A percentile compares a stretch with the other conserved stretches of the same genome.
Evolutionary conservation across 2,888 invertebrate genomes (phyloP).

Genomic region (Phengaris arion): DNA sequence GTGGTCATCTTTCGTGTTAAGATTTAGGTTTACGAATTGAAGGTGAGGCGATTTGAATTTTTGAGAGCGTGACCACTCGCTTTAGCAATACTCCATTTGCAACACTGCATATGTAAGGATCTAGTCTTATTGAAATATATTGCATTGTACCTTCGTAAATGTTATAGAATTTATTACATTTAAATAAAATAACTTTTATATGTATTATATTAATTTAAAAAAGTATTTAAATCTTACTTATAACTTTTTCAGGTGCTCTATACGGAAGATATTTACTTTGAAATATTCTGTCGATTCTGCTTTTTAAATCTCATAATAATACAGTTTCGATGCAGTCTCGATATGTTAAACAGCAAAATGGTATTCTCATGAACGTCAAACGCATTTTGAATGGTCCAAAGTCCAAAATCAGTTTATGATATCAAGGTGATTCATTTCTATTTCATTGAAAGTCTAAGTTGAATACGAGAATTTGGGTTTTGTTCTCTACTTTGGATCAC

Average conservation of each 20-base stretch:
- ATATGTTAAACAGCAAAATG: no score
- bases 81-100: slow-evolving; percentile 49
- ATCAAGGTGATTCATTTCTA: no score
- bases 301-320: no score
- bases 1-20: slow-evolving; percentile 3
- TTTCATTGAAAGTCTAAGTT: no score
- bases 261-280: no score
- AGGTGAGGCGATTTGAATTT: slow-evolving; percentile 44
- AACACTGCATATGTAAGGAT: slow-evolving; percentile 30
- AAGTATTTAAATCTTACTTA: background rate
- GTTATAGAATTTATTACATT: background rate
- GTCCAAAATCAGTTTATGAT: no score
- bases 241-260: background rate
- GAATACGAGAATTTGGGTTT: no score
- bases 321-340: no score
- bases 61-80: slow-evolving; percentile 56
- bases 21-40: slow-evolving; percentile 40
- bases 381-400: no score
- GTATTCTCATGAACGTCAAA: no score
- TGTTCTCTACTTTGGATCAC: no score
- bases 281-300: no score
- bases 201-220: background rate
- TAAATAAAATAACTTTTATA: background rate
- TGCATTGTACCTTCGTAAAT: background rate
- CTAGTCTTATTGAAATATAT: slow-evolving; percentile 18